Percentiles rank a stretch among this genome's conserved stretches.
Conservation (phyloP, 2,797 vertebrate genomes). For the Cuniculus paca region DNA sequence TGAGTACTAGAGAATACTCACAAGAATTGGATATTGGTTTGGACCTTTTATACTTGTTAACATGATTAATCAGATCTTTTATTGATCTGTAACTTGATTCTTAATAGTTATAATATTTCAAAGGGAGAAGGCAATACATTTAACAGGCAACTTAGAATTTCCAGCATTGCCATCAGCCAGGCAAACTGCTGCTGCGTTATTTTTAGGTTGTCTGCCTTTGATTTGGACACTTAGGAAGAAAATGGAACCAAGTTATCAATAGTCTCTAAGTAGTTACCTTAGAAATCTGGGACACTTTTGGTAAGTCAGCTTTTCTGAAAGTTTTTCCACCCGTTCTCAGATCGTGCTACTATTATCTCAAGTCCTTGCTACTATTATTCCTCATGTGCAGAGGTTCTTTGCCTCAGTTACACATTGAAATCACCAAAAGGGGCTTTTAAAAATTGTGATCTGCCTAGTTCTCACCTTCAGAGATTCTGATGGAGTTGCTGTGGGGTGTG, state of each 20-base stretch:
- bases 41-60: constrained; percentile 57
- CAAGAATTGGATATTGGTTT: not conserved
- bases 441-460: not conserved
- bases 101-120: constrained; percentile 70
- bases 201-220: constrained; percentile 70
- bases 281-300: constrained; percentile 35
- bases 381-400: not conserved
- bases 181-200: constrained; percentile 62
- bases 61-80: constrained; percentile 67
- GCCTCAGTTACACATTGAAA: not conserved
- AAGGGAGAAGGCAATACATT: constrained; percentile 69
- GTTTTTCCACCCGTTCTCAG: not conserved
- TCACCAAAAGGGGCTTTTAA: not conserved
- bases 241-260: constrained; percentile 58
- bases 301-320: not conserved
- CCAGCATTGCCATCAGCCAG: constrained; percentile 47
- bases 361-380: not conserved
- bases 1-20: not conserved
- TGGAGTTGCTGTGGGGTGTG: not conserved
- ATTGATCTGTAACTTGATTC: constrained; percentile 77
- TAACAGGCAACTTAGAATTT: constrained; percentile 66
- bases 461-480: constrained; percentile 16
- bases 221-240: constrained; percentile 57
- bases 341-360: not conserved
- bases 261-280: constrained; percentile 44